Base-by-base conservation (phyloP, 2,888 invertebrate genomes). In the Myopa tessellatipennis region DNA sequence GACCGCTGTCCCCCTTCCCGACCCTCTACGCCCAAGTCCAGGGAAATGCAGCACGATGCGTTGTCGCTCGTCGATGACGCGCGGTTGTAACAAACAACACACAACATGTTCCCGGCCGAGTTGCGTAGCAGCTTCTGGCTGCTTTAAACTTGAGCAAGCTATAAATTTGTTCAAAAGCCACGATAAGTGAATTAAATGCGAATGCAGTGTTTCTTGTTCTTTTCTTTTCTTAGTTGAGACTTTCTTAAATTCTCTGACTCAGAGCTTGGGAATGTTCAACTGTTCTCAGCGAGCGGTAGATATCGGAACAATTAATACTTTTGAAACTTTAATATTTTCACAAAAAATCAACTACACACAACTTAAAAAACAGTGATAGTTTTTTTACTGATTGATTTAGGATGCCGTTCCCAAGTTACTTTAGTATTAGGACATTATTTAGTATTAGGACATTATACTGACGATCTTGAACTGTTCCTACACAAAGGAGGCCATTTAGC, bases 121-220 rank as follows among this genome's bases (percentile, higher is more conserved):
- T 34, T 34, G 14, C 36, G 36, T 8, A 65, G 65, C 36, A 65
- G 65, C 65, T 65, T 65, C 65, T 12, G 18, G 38, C 4, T 55
- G 34, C 34, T 34, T 26, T 16, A 65, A 65, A 36, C 70, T 55
- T 16, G n/a, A 14, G 70, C 36, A 36, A 58, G 55, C 55, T 55
- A 70, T 70, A 52, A 70, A 55, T 55, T 55, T 26, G 52, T 70
- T 50, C 16, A 70, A 34, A 34, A 55, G 55, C 55, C 7, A 16
- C 45, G 70, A 70, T 70, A 70, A 70, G 14, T 38, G 55, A 55
- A 52, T 69, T 69, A 69, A 69, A 69, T 52, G 69, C 34, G 26
- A 26, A 26, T 26, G 26, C 26, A 26, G 26, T 26, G 1, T 26
- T 26, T 26, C 26, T 26, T 26, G 26, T 26, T 26, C 26, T 26